Percentiles rank a stretch among this genome's conserved stretches.
phyloP scores from a whole-genome alignment of 2,888 invertebrate genomes.

The Drosophila seclusa region DNA sequence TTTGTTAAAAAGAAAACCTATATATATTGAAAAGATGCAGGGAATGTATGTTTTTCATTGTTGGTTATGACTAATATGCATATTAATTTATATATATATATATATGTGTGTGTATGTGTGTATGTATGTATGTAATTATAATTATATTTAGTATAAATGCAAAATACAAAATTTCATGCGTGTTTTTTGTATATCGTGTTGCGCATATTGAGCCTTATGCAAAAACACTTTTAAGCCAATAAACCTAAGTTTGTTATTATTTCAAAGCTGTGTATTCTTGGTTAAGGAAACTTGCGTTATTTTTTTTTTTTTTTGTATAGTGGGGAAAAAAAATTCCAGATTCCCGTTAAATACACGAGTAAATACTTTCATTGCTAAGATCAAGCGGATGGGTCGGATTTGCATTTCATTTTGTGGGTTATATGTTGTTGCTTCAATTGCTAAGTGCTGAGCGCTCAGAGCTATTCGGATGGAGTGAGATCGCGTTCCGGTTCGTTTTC shows the following conservation, averaged over 20 bases:
- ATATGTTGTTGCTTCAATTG: not conserved
- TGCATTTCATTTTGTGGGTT: constrained; percentile 10
- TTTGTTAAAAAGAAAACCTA: constrained; percentile 23
- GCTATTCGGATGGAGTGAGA: constrained; percentile 89
- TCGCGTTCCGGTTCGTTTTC: constrained; percentile 91
- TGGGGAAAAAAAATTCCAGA: constrained; percentile 18
- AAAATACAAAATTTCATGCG: constrained; percentile 59
- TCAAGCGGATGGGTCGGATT: constrained; percentile 46
- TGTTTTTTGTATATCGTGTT: constrained; percentile 38
- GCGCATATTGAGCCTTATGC: constrained; percentile 41
- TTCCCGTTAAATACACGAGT: constrained; percentile 34
- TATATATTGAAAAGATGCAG: constrained; percentile 23
- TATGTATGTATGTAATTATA: constrained; percentile 38
- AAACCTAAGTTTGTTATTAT: constrained; percentile 30
- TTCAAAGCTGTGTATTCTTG: constrained; percentile 35
- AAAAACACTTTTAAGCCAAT: constrained; percentile 29
- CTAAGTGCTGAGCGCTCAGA: constrained; percentile 32
- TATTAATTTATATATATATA: constrained; percentile 24
- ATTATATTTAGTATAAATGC: constrained; percentile 63
- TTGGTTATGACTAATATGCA: constrained; percentile 41
- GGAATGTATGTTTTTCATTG: constrained; percentile 43
- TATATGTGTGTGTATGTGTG: constrained; percentile 5
- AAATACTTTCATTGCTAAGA: constrained; percentile 55
- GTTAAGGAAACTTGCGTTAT: constrained; percentile 62
- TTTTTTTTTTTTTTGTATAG: constrained; percentile 1